Evolutionary conservation across 1,140 invertebrate species (phyloP).

Genomic region (Trissolcus basalis): DNA sequence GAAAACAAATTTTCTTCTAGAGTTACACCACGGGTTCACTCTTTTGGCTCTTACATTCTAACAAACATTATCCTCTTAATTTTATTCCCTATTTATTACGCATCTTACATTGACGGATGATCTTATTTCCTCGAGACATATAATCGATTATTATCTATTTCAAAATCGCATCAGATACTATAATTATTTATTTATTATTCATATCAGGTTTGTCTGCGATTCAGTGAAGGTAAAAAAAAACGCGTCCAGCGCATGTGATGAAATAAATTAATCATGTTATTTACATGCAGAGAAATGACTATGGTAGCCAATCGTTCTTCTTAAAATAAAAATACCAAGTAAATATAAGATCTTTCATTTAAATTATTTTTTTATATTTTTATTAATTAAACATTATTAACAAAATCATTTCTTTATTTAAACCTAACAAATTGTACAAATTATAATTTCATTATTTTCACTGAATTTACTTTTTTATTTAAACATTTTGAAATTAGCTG

Average conservation of each 20-base stretch:
- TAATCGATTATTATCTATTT: constrained; percentile 27
- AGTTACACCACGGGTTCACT: constrained; percentile 37
- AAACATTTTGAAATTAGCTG: no score
- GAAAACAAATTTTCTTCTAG: background rate
- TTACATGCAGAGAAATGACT: constrained; percentile 60
- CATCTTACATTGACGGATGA: constrained; percentile 58
- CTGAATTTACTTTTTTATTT: no score
- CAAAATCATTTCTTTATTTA: no score
- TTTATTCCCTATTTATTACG: constrained; percentile 56
- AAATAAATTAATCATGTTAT: constrained; percentile 73
- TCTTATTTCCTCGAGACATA: constrained; percentile 19
- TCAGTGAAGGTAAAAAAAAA: constrained; percentile 64
- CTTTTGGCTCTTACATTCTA: constrained; percentile 65
- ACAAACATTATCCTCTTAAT: constrained; percentile 63
- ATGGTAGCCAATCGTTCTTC: constrained; percentile 19
- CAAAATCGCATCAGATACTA: constrained; percentile 37
- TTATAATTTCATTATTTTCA: no score
- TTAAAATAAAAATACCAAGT: no score
- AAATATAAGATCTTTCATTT: no score
- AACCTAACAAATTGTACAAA: no score
- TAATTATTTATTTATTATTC: constrained; percentile 30
- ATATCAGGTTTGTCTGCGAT: constrained; percentile 62
- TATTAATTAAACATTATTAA: no score
- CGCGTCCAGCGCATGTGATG: constrained; percentile 75
- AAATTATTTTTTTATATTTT: no score